These are phyloP conservation scores for Chaitophorus viminalis DNA, from an alignment of 2,888 invertebrate species.

Conservation along the genomic window DNA sequence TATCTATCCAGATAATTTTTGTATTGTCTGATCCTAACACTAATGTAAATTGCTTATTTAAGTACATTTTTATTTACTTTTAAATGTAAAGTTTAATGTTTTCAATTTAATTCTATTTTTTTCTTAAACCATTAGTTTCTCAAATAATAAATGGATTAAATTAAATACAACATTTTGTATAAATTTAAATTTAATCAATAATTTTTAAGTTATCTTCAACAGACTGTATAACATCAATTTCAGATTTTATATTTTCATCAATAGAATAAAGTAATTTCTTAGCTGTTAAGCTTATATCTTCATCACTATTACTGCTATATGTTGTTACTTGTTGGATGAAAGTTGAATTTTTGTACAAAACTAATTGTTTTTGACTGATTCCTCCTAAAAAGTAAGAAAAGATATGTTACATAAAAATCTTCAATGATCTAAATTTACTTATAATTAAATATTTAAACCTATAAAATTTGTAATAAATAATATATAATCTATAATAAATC, in stretches of 20 bases:
- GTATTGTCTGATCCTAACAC: background rate
- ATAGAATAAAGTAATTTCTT: conserved; percentile 45
- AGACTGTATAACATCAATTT: background rate
- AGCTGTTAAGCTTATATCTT: conserved; percentile 32
- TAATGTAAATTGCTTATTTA: background rate
- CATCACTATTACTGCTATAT: conserved; percentile 17
- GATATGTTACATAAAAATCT: too few species aligned
- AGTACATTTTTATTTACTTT: background rate
- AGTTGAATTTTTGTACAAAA: conserved; percentile 31
- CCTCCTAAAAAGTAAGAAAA: conserved; percentile 24
- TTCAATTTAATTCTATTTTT: background rate
- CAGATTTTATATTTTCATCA: conserved; percentile 32
- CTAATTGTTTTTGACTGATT: conserved; percentile 20
- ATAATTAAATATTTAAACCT: too few species aligned
- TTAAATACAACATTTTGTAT: background rate
- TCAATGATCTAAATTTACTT: too few species aligned
- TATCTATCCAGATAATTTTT: too few species aligned
- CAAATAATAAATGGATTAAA: background rate
- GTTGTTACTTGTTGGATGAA: conserved; percentile 32
- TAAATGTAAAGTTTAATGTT: background rate
- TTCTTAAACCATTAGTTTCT: background rate
- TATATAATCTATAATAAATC: too few species aligned
- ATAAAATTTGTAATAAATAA: too few species aligned
- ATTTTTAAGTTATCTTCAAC: background rate
- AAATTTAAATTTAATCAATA: background rate